Percentiles rank a stretch among this genome's conserved stretches.
phyloP scores from a whole-genome alignment of 2,888 invertebrate genomes.

The Drosophila villosipedis region DNA sequence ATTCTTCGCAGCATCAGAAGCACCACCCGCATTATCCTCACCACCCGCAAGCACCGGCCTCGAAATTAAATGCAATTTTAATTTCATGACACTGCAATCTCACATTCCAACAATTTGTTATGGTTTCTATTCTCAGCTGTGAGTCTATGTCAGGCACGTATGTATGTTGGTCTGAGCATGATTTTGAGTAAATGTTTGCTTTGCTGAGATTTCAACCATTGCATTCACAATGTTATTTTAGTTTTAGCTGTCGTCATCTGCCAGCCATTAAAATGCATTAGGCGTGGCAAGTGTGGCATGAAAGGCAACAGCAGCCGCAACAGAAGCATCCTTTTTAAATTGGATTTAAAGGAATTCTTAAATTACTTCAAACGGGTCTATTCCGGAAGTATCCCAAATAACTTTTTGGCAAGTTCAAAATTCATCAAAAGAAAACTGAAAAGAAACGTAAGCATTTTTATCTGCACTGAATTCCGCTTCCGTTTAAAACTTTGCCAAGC shows the following conservation, averaged over 20 bases:
- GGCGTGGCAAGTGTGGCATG: slow-evolving; percentile 48
- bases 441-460: not conserved
- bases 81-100: slow-evolving; percentile 62
- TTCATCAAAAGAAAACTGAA: not conserved
- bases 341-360: not conserved
- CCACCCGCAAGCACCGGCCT: not conserved
- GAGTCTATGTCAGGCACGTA: slow-evolving; percentile 7
- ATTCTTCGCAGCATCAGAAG: not conserved
- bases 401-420: not conserved
- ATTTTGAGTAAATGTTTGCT: slow-evolving; percentile 7
- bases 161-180: slow-evolving; percentile 1
- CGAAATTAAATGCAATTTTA: slow-evolving; percentile 73
- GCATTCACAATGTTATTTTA: slow-evolving; percentile 39
- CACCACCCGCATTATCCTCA: not conserved
- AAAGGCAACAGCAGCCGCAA: slow-evolving; percentile 23
- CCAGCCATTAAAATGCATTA: slow-evolving; percentile 76
- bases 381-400: not conserved
- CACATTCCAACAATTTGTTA: slow-evolving; percentile 60
- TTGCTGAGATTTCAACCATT: slow-evolving; percentile 41
- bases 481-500: not conserved
- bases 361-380: not conserved
- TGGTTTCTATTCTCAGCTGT: slow-evolving; percentile 48
- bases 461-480: not conserved
- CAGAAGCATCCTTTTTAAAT: not conserved
- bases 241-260: slow-evolving; percentile 44